Conservation (phyloP, 2,797 vertebrate species). For the Hylomyscus alleni region DNA sequence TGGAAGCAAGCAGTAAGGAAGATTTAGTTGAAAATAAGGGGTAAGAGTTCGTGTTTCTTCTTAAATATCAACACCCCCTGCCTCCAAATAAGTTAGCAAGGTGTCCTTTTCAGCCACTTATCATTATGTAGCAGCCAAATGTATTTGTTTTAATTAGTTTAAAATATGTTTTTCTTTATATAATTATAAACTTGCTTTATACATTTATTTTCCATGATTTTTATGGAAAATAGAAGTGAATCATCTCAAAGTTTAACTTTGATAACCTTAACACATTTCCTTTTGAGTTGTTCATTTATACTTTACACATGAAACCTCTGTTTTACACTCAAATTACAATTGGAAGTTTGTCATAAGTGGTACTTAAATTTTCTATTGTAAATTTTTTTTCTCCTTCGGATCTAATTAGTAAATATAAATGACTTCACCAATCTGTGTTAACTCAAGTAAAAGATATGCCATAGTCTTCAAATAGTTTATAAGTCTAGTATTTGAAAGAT, state of each 20-base stretch:
- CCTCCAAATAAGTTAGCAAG: neutral
- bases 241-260: conserved; percentile 52
- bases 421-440: neutral
- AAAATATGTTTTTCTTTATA: neutral
- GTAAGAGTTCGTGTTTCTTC: conserved; percentile 33
- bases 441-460: neutral
- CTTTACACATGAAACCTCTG: neutral
- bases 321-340: conserved; percentile 22
- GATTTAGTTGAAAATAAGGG: conserved; percentile 60
- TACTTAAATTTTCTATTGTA: conserved; percentile 21
- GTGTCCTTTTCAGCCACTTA: neutral
- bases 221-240: neutral
- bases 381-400: neutral
- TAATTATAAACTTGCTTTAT: neutral
- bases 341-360: neutral
- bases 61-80: neutral
- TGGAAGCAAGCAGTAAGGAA: conserved; percentile 44
- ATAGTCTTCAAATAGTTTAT: neutral
- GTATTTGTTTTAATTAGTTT: conserved; percentile 3
- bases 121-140: neutral
- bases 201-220: neutral
- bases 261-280: neutral
- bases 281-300: conserved; percentile 4
- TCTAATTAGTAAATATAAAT: conserved; percentile 50
- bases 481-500: neutral